A percentile compares a stretch with the other conserved stretches of the same genome.
These are phyloP conservation scores for Ptychochromis oligacanthus DNA, from an alignment of 2,113 vertebrate species.

Conservation along the genomic window DNA sequence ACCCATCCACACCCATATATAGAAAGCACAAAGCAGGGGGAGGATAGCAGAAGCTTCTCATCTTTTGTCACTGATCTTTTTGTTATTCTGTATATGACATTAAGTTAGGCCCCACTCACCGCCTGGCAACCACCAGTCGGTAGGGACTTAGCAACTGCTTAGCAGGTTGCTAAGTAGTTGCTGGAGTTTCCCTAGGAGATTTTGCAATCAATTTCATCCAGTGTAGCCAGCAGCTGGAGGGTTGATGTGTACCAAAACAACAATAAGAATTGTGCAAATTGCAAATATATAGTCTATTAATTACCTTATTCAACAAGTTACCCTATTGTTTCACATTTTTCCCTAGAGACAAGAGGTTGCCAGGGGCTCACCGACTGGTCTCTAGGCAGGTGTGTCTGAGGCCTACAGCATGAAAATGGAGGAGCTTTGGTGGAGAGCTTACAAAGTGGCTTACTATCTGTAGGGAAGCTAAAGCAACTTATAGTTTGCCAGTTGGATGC, in stretches of 20 bases:
- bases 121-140: neutral
- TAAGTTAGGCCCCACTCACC: too few relatives aligned
- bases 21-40: neutral
- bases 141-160: too few relatives aligned
- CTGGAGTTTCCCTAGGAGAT: neutral
- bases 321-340: neutral
- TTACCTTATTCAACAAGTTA: neutral
- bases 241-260: neutral
- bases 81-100: too few relatives aligned
- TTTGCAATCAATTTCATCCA: too few relatives aligned
- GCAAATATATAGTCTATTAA: neutral
- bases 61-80: too few relatives aligned
- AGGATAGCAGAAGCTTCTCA: too few relatives aligned
- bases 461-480: neutral
- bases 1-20: neutral
- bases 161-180: neutral
- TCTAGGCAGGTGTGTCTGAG: neutral
- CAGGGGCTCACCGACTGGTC: too few relatives aligned
- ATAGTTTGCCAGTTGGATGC: neutral
- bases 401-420: neutral
- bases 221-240: too few relatives aligned
- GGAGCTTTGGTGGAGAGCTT: neutral
- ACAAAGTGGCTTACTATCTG: neutral
- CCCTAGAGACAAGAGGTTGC: too few relatives aligned
- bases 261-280: neutral